A percentile compares a stretch with the other conserved stretches of the same genome.
These are phyloP conservation scores for Capreolus pygargus DNA, from an alignment of 2,113 vertebrate genomes.

Conservation along the genomic window DNA sequence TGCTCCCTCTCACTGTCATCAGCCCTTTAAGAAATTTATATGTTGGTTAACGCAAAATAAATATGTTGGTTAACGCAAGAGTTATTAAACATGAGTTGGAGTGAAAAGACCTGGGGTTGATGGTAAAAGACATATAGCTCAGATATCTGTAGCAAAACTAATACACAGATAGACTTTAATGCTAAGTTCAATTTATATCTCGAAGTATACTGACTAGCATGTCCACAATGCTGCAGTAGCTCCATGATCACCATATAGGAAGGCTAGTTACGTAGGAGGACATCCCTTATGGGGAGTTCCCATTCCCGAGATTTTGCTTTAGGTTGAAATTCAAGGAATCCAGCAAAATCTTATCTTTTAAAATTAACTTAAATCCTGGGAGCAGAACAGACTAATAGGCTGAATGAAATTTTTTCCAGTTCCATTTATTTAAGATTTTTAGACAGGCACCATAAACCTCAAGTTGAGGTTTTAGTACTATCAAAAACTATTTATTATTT, in stretches of 20 bases:
- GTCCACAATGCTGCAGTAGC: fast-evolving
- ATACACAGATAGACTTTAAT: neutral
- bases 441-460: neutral
- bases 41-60: neutral
- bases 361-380: neutral
- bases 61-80: neutral
- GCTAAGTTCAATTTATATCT: neutral
- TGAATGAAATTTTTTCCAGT: neutral
- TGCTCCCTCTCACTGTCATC: neutral
- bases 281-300: neutral
- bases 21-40: neutral
- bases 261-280: neutral
- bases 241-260: fast-evolving
- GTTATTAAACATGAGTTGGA: neutral
- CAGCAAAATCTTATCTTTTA: neutral
- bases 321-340: neutral
- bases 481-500: neutral
- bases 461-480: neutral
- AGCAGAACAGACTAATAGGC: neutral
- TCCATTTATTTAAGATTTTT: neutral
- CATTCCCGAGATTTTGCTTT: neutral
- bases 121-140: neutral
- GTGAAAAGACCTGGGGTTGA: neutral
- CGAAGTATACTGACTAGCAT: neutral
- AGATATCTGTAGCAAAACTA: neutral